phyloP scores from a whole-genome alignment of 2,888 invertebrate genomes.

The Orchestes rusci region DNA sequence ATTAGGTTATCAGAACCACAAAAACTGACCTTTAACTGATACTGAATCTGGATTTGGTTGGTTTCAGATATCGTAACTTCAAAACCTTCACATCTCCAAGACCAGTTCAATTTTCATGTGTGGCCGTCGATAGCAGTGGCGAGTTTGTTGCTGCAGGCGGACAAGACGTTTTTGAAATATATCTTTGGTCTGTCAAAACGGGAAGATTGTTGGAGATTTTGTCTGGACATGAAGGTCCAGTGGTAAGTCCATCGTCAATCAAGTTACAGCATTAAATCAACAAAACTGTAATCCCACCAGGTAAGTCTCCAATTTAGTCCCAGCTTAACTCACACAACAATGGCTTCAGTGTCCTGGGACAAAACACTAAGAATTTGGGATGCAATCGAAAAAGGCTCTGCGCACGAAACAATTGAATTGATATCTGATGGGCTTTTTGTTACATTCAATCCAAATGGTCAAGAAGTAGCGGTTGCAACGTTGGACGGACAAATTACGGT shows the following conservation, averaged over 20 bases:
- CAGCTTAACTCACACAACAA: constrained; percentile 57
- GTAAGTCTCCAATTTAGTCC: constrained; percentile 72
- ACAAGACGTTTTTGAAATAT: constrained; percentile 91
- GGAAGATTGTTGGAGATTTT: constrained; percentile 86
- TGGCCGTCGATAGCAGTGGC: constrained; percentile 81
- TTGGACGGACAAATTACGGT: constrained; percentile 79
- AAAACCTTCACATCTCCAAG: constrained; percentile 89
- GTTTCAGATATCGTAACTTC: constrained; percentile 88
- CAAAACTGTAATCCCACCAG: constrained; percentile 24
- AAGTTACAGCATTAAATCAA: background rate
- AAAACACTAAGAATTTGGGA: constrained; percentile 88
- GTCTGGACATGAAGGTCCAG: constrained; percentile 90
- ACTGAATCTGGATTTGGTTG: too few species aligned
- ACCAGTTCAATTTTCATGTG: constrained; percentile 86
- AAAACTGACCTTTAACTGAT: too few species aligned
- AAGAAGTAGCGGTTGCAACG: constrained; percentile 88
- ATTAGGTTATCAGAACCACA: too few species aligned
- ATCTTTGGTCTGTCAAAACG: constrained; percentile 91
- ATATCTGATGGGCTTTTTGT: constrained; percentile 77
- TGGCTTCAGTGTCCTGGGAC: constrained; percentile 94
- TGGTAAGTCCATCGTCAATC: constrained; percentile 49
- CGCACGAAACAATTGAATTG: constrained; percentile 74
- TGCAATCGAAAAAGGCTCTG: constrained; percentile 72
- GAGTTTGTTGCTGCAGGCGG: constrained; percentile 94
- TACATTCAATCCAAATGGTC: constrained; percentile 82